Conservation (phyloP, 2,888 invertebrate genomes). For the Molanna angustata region DNA sequence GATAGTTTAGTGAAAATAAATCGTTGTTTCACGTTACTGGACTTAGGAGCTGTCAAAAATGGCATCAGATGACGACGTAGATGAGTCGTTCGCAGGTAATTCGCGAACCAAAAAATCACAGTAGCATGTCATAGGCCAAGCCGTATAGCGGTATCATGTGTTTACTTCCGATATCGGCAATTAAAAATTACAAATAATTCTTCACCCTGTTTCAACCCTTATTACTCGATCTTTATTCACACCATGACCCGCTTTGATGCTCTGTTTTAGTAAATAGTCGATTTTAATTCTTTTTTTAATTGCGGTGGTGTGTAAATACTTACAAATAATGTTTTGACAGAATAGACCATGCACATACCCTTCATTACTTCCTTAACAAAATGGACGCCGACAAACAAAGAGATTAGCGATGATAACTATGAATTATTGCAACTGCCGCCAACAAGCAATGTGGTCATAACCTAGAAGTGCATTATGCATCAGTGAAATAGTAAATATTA, state of each 20-base stretch:
- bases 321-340: conserved; percentile 47
- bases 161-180: conserved; percentile 58
- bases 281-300: conserved; percentile 25
- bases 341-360: conserved; percentile 65
- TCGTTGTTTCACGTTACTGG: background rate
- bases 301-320: conserved; percentile 26
- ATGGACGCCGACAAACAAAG: conserved; percentile 77
- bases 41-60: conserved; percentile 45
- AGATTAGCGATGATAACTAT: conserved; percentile 61
- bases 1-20: conserved; percentile 15
- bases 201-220: conserved; percentile 21
- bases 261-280: conserved; percentile 6
- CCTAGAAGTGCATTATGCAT: conserved; percentile 16
- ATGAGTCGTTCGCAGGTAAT: conserved; percentile 85
- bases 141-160: conserved; percentile 60
- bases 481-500: conserved; percentile 36
- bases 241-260: conserved; percentile 1
- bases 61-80: conserved; percentile 88
- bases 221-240: background rate
- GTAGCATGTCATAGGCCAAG: conserved; percentile 57
- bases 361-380: conserved; percentile 71
- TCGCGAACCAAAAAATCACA: conserved; percentile 43
- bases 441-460: conserved; percentile 17
- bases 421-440: conserved; percentile 43
- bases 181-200: conserved; percentile 48